phyloP scores from a whole-genome alignment of 2,113 vertebrate species.

The Toxotes chatareus region DNA sequence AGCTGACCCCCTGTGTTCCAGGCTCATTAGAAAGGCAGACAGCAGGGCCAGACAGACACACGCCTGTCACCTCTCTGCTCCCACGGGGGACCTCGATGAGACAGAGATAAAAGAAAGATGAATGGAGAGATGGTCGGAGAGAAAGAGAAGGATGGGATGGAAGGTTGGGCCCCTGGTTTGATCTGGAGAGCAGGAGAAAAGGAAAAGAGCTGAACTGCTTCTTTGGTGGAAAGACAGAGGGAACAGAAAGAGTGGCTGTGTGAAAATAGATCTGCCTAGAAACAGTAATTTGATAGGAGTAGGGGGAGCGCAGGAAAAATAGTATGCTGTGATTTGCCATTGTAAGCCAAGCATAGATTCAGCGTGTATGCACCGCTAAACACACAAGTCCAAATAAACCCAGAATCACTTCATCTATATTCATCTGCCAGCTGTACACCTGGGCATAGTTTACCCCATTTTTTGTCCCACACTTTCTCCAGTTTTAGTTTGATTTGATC shows the following conservation, averaged over 20 bases:
- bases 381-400: neutral
- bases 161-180: conserved; percentile 60
- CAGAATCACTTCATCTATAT: neutral
- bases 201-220: conserved; percentile 5
- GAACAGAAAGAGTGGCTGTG: conserved; percentile 18
- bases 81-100: conserved; percentile 64
- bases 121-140: conserved; percentile 50
- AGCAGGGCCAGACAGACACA: conserved; percentile 78
- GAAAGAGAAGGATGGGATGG: conserved; percentile 45
- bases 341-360: conserved; percentile 17
- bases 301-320: conserved; percentile 11
- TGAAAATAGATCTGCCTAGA: conserved; percentile 65
- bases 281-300: conserved; percentile 60
- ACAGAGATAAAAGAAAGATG: conserved; percentile 69
- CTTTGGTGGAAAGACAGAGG: conserved; percentile 13
- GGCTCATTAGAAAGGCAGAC: conserved; percentile 89
- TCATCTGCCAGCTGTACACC: neutral
- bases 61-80: conserved; percentile 70
- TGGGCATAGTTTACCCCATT: neutral
- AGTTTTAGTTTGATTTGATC: neutral
- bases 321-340: conserved; percentile 49
- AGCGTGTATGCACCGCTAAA: conserved; percentile 3
- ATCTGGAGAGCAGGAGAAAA: conserved; percentile 48
- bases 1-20: conserved; percentile 86
- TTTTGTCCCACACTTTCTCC: neutral